phyloP scores from a whole-genome alignment of 1,140 invertebrate genomes.

The Odontomachus brunneus region DNA sequence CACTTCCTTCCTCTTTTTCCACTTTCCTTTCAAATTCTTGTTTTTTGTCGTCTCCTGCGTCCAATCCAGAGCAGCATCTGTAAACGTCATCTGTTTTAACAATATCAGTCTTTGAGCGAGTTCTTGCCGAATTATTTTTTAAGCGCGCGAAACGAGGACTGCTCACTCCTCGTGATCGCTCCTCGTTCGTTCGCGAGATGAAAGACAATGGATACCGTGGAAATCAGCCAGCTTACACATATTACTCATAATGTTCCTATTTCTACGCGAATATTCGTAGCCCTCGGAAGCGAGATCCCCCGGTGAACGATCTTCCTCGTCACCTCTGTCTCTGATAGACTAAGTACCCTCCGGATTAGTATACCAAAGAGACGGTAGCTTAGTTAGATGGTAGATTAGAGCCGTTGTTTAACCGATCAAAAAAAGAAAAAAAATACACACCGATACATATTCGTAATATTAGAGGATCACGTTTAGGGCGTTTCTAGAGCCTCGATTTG shows the following conservation, averaged over 20 bases:
- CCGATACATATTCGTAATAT: constrained; percentile 66
- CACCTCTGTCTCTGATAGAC: constrained; percentile 68
- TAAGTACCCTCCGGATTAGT: constrained; percentile 66
- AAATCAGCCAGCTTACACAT: constrained; percentile 13
- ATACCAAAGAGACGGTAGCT: constrained; percentile 80
- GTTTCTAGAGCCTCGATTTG: constrained; percentile 61
- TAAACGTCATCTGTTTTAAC: not conserved
- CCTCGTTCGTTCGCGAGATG: constrained; percentile 10
- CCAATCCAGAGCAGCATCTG: not conserved
- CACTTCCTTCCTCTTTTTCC: not conserved
- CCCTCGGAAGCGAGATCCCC: constrained; percentile 17
- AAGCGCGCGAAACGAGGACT: not conserved
- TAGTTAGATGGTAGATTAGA: constrained; percentile 70
- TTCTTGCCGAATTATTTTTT: not conserved
- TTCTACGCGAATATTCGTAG: constrained; percentile 58
- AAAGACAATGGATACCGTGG: not conserved
- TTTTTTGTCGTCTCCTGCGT: too few species aligned
- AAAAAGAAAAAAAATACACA: constrained; percentile 55
- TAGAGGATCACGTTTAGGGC: constrained; percentile 65
- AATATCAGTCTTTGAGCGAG: too few species aligned
- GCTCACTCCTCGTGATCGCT: not conserved
- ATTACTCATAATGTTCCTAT: constrained; percentile 75
- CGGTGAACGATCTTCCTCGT: constrained; percentile 35
- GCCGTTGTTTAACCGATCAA: constrained; percentile 71
- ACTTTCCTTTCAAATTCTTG: too few species aligned